Evolutionary conservation across 2,888 invertebrate species (phyloP).

Genomic region (Chrysodeixis includens): DNA sequence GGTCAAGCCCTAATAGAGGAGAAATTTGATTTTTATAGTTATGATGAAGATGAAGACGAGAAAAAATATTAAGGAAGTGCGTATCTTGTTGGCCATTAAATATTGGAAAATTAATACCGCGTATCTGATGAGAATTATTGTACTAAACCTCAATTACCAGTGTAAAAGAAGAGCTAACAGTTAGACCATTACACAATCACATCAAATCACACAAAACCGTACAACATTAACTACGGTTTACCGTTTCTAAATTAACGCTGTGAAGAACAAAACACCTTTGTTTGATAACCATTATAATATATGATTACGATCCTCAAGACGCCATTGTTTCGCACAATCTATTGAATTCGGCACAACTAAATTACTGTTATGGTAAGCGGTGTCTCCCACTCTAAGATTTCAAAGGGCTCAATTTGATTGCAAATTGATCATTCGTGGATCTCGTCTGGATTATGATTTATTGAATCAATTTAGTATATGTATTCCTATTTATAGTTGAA

Average conservation of each 20-base stretch:
- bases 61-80: too few species aligned
- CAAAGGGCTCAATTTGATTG: slow-evolving; percentile 74
- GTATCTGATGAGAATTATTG: too few species aligned
- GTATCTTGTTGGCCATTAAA: too few species aligned
- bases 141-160: too few species aligned
- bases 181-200: background rate
- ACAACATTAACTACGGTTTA: slow-evolving; percentile 22
- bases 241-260: slow-evolving; percentile 55
- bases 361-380: slow-evolving; percentile 61
- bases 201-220: slow-evolving; percentile 25
- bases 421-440: slow-evolving; percentile 76
- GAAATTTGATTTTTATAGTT: too few species aligned
- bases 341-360: slow-evolving; percentile 57
- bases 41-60: too few species aligned
- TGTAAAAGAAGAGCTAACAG: background rate
- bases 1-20: too few species aligned
- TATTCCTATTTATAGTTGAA: slow-evolving; percentile 38
- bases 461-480: slow-evolving; percentile 56
- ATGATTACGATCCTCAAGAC: slow-evolving; percentile 50
- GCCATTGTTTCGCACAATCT: slow-evolving; percentile 53
- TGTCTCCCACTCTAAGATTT: slow-evolving; percentile 47
- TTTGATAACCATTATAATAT: slow-evolving; percentile 47
- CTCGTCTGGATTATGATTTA: slow-evolving; percentile 57
- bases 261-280: slow-evolving; percentile 50
- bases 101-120: too few species aligned